These are phyloP conservation scores for Sinotaia quadrata DNA, from an alignment of 2,888 invertebrate species.

Conservation along the genomic window DNA sequence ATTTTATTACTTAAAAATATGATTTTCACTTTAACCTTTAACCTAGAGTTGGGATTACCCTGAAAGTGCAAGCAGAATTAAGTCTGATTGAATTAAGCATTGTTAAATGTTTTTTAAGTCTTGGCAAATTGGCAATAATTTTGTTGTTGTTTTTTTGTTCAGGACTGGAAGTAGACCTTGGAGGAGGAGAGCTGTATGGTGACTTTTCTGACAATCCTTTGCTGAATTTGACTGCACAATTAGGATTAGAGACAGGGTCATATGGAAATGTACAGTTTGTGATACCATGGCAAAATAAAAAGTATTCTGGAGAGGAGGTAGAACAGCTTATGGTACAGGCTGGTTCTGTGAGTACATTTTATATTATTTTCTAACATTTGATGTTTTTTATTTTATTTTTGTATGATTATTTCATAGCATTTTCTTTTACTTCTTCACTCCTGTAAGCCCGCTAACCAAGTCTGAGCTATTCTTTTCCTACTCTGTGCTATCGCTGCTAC, in stretches of 20 bases:
- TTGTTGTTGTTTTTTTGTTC: too few relatives aligned
- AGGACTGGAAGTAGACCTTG: slow-evolving; percentile 58
- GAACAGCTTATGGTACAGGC: not conserved
- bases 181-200: slow-evolving; percentile 45
- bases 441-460: too few relatives aligned
- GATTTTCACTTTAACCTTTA: too few relatives aligned
- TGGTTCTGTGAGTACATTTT: not conserved
- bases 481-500: too few relatives aligned
- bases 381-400: not conserved
- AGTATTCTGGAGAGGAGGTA: slow-evolving; percentile 44
- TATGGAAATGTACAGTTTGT: slow-evolving; percentile 44
- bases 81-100: not conserved
- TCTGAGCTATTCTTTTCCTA: too few relatives aligned
- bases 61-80: not conserved
- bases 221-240: slow-evolving; percentile 43
- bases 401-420: not conserved
- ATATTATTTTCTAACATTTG: not conserved
- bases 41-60: not conserved
- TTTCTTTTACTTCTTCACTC: not conserved
- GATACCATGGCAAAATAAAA: slow-evolving; percentile 42
- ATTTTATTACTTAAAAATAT: too few relatives aligned
- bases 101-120: too few relatives aligned
- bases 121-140: too few relatives aligned
- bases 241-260: slow-evolving; percentile 46
- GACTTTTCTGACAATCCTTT: slow-evolving; percentile 46